phyloP scores from a whole-genome alignment of 2,888 invertebrate genomes.

The Nemotelus pantherinus region DNA sequence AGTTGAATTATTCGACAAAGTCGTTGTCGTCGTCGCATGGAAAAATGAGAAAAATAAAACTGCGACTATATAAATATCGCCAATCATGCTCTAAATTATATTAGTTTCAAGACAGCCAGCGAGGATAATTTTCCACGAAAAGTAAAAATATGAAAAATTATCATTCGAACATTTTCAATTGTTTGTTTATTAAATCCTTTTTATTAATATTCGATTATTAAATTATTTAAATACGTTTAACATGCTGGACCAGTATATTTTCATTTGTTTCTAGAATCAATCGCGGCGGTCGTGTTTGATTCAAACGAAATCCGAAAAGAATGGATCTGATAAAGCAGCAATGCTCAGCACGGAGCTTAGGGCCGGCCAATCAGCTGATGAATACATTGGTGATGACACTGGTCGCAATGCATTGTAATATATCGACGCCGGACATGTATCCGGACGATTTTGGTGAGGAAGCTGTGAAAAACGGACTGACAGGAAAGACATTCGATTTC shows the following conservation, averaged over 20 bases:
- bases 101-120: slow-evolving; percentile 19
- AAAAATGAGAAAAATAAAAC: slow-evolving; percentile 9
- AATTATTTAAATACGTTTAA: too few species aligned
- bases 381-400: slow-evolving; percentile 67
- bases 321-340: slow-evolving; percentile 48
- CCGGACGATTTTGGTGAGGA: slow-evolving; percentile 54
- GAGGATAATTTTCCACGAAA: slow-evolving; percentile 20
- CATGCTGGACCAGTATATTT: too few species aligned
- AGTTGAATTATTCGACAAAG: background rate
- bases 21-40: slow-evolving; percentile 4
- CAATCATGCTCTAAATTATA: background rate
- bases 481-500: slow-evolving; percentile 72
- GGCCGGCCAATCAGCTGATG: slow-evolving; percentile 65
- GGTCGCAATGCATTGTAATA: slow-evolving; percentile 25
- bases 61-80: slow-evolving; percentile 35
- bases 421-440: slow-evolving; percentile 24
- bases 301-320: background rate
- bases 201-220: too few species aligned
- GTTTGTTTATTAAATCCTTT: too few species aligned
- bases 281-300: too few species aligned
- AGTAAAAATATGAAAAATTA: background rate
- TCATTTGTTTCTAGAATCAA: too few species aligned
- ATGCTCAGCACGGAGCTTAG: slow-evolving; percentile 56
- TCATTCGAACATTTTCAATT: too few species aligned
- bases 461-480: slow-evolving; percentile 39